Evolutionary conservation across 2,888 invertebrate genomes (phyloP).

Genomic region (Seira musarum): DNA sequence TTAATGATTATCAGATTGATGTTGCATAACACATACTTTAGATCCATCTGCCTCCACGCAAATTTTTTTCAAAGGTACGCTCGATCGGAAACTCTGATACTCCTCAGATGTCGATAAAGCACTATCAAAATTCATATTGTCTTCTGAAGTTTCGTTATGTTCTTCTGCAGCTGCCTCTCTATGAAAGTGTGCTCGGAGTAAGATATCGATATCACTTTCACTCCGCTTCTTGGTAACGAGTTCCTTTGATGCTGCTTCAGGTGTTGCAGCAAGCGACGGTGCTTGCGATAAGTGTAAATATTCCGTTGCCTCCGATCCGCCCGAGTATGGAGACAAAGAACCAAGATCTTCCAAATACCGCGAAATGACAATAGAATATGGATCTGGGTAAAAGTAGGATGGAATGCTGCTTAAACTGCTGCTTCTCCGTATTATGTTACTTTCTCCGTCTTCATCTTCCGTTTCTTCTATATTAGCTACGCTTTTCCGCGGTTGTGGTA

Average conservation of each 20-base stretch:
- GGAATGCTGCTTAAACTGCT: slow-evolving; percentile 39
- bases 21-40: slow-evolving; percentile 76
- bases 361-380: slow-evolving; percentile 48
- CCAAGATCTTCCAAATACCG: slow-evolving; percentile 48
- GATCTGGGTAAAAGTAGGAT: slow-evolving; percentile 47
- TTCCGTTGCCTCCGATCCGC: slow-evolving; percentile 48
- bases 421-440: slow-evolving; percentile 19
- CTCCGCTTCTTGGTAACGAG: slow-evolving; percentile 11
- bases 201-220: slow-evolving; percentile 1
- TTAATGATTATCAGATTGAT: neutral
- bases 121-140: slow-evolving; percentile 79
- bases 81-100: slow-evolving; percentile 85
- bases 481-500: neutral
- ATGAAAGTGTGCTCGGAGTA: neutral
- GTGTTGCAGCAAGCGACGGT: neutral
- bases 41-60: slow-evolving; percentile 85
- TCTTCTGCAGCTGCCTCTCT: neutral
- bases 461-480: neutral
- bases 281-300: slow-evolving; percentile 41
- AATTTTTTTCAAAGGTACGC: slow-evolving; percentile 82
- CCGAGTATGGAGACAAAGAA: slow-evolving; percentile 34
- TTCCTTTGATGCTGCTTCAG: slow-evolving; percentile 9
- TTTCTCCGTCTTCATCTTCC: neutral
- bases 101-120: slow-evolving; percentile 83
- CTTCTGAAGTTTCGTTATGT: slow-evolving; percentile 9